Percentiles rank a stretch among this genome's conserved stretches.
Conservation (phyloP, 2,797 vertebrate genomes). For the Acridotheres tristis region DNA sequence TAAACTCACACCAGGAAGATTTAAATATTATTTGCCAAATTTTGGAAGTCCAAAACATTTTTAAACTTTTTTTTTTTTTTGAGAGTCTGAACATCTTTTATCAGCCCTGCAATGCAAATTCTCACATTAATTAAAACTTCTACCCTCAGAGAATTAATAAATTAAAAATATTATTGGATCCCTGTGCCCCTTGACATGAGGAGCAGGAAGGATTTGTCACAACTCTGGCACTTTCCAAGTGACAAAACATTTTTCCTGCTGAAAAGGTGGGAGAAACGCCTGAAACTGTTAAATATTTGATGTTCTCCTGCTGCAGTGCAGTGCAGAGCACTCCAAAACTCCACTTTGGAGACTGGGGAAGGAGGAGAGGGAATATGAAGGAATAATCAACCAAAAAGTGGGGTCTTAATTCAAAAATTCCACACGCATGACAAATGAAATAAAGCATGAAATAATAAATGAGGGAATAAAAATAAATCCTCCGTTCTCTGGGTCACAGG, state of each 20-base stretch:
- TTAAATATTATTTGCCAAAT: neutral
- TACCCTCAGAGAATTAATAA: neutral
- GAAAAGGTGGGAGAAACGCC: neutral
- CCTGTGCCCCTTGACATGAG: neutral
- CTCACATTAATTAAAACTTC: neutral
- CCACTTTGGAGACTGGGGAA: neutral
- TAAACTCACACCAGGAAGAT: neutral
- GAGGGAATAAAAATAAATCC: neutral
- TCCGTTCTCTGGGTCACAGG: neutral
- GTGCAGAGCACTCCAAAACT: neutral
- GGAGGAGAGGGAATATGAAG: neutral
- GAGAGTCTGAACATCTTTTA: neutral
- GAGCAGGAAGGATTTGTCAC: neutral
- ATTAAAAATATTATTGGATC: neutral
- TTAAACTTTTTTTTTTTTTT: neutral
- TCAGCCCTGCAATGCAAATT: neutral
- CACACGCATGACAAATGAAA: no score
- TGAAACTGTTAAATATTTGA: slow-evolving; percentile 15
- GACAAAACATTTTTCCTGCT: neutral
- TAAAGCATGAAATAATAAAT: neutral
- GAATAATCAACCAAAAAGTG: neutral
- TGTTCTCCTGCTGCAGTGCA: neutral
- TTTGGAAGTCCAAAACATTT: neutral
- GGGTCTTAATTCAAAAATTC: rapidly evolving
- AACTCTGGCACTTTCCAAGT: neutral